A percentile compares a stretch with the other conserved stretches of the same genome.
phyloP scores from a whole-genome alignment of 2,113 vertebrate species.

The Thunnus thynnus region DNA sequence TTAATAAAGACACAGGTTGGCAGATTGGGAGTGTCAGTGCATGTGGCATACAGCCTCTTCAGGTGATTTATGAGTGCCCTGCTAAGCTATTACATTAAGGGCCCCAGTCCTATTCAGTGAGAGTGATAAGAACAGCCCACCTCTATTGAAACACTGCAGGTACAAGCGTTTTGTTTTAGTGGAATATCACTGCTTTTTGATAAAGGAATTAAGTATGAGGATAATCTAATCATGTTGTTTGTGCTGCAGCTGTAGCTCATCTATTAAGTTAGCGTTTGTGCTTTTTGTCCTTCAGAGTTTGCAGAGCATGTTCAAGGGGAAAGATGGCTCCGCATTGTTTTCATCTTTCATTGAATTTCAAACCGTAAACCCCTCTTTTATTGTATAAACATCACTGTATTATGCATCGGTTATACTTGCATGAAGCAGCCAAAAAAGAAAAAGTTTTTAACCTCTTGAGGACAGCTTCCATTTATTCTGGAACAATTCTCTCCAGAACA shows the following conservation, averaged over 20 bases:
- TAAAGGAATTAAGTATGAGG: slow-evolving; percentile 58
- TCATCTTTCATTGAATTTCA: slow-evolving; percentile 55
- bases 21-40: slow-evolving; percentile 79
- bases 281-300: slow-evolving; percentile 62
- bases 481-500: neutral
- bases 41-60: slow-evolving; percentile 70
- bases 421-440: neutral
- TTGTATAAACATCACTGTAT: slow-evolving; percentile 19
- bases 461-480: slow-evolving; percentile 3
- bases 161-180: slow-evolving; percentile 66
- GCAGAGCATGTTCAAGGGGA: slow-evolving; percentile 13
- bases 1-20: slow-evolving; percentile 83
- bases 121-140: slow-evolving; percentile 69
- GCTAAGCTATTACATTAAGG: slow-evolving; percentile 77
- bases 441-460: neutral
- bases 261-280: slow-evolving; percentile 43
- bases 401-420: slow-evolving; percentile 14
- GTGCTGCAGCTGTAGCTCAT: slow-evolving; percentile 53
- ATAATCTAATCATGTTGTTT: slow-evolving; percentile 61
- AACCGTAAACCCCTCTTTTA: slow-evolving; percentile 27
- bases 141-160: slow-evolving; percentile 51
- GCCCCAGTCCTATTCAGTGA: slow-evolving; percentile 56
- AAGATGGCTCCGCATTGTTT: slow-evolving; percentile 22
- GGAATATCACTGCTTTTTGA: slow-evolving; percentile 60
- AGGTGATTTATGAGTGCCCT: slow-evolving; percentile 82